Evolutionary conservation across 2,888 invertebrate species (phyloP).

Genomic region (Terebella lapidaria): DNA sequence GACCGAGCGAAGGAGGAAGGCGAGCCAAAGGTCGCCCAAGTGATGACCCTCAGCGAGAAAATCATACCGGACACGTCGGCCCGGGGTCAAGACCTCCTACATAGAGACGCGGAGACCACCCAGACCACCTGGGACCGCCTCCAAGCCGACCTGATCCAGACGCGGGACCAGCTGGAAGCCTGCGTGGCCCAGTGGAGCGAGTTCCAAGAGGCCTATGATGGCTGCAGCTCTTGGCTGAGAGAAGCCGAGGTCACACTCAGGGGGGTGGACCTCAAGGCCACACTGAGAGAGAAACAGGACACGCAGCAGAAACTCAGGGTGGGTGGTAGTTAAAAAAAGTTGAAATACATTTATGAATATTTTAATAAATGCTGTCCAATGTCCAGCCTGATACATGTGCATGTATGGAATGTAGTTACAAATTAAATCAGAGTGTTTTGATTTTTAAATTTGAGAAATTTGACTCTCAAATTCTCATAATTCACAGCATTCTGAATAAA

Average conservation of each 20-base stretch:
- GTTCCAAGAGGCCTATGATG: conserved; percentile 80
- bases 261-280: conserved; percentile 40
- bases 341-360: background rate
- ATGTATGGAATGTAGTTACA: no score
- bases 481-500: no score
- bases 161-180: conserved; percentile 39
- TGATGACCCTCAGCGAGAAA: conserved; percentile 78
- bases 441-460: no score
- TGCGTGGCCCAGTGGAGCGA: conserved; percentile 88
- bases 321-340: no score
- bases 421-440: no score
- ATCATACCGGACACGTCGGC: conserved; percentile 58
- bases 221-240: conserved; percentile 79
- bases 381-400: no score
- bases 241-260: conserved; percentile 76
- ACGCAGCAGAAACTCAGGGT: conserved; percentile 34
- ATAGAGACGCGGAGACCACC: conserved; percentile 41
- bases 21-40: conserved; percentile 74
- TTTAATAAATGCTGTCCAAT: no score
- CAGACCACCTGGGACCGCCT: conserved; percentile 45
- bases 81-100: conserved; percentile 42
- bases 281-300: conserved; percentile 42
- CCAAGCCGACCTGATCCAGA: conserved; percentile 31
- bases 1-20: conserved; percentile 72
- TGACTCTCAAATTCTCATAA: no score